phyloP scores from a whole-genome alignment of 2,113 vertebrate genomes.

The Planiliza haematocheilus region DNA sequence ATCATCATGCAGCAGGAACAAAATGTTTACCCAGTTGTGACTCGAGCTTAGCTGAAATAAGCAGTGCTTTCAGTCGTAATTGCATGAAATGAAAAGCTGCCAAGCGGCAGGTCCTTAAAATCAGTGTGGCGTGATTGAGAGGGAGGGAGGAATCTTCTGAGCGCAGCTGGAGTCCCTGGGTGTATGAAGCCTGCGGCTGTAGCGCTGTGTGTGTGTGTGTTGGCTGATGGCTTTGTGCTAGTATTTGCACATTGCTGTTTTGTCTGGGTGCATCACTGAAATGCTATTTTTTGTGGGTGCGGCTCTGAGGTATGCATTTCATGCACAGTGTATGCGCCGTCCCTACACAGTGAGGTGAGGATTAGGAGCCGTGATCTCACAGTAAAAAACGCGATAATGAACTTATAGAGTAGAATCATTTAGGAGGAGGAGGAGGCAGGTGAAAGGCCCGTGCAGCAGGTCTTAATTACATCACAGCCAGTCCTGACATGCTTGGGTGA shows the following conservation, averaged over 20 bases:
- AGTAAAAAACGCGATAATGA: constrained; percentile 28
- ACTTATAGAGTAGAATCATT: constrained; percentile 32
- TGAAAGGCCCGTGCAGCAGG: constrained; percentile 50
- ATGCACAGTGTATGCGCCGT: not conserved
- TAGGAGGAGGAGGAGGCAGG: constrained; percentile 29
- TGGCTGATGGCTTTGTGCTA: constrained; percentile 44
- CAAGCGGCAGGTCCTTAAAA: constrained; percentile 71
- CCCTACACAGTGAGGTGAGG: constrained; percentile 9
- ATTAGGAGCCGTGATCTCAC: not conserved
- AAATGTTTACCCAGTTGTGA: constrained; percentile 62
- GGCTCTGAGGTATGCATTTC: not conserved
- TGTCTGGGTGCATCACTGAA: constrained; percentile 46
- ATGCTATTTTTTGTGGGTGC: constrained; percentile 41
- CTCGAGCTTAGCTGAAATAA: constrained; percentile 57
- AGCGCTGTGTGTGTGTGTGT: constrained; percentile 27
- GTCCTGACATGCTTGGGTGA: constrained; percentile 42
- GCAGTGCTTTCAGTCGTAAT: constrained; percentile 62
- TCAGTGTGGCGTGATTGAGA: constrained; percentile 73
- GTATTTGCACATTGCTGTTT: constrained; percentile 50
- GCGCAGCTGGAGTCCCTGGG: constrained; percentile 66
- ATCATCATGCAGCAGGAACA: constrained; percentile 45
- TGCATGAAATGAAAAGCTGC: constrained; percentile 76
- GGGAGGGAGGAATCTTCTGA: constrained; percentile 66
- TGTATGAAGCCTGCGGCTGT: constrained; percentile 47
- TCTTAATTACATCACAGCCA: constrained; percentile 61